phyloP scores from a whole-genome alignment of 2,888 invertebrate species.

The Parnassius apollo region DNA sequence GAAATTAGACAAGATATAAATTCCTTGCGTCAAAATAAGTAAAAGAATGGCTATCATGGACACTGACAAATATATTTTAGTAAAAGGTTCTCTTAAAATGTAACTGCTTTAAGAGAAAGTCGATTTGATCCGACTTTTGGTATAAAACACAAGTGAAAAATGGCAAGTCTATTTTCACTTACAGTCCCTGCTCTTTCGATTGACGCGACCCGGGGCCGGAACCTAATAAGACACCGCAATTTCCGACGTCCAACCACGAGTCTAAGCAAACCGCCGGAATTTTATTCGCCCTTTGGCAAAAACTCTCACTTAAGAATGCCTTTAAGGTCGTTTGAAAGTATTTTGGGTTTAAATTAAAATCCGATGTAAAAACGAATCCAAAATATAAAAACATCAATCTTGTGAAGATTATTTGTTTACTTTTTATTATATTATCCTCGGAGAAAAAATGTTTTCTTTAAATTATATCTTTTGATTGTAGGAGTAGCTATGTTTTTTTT shows the following conservation, averaged over 20 bases:
- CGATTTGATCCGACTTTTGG: conserved; percentile 2
- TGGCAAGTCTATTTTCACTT: conserved; percentile 49
- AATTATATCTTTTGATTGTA: no score
- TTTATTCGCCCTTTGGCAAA: conserved; percentile 52
- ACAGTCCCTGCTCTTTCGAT: conserved; percentile 57
- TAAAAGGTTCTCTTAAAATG: conserved; percentile 1
- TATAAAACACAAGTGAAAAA: conserved; percentile 34
- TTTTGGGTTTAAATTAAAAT: conserved; percentile 24
- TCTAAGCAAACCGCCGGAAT: conserved; percentile 59
- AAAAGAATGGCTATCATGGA: conserved; percentile 1
- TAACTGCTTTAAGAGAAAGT: conserved; percentile 9
- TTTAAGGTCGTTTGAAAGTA: conserved; percentile 31
- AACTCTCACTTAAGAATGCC: conserved; percentile 49
- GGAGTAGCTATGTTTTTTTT: no score
- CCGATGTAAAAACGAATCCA: conserved; percentile 16
- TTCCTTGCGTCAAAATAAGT: conserved; percentile 10
- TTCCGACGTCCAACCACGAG: conserved; percentile 59
- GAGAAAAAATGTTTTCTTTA: no score
- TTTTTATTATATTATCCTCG: no score
- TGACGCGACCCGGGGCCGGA: conserved; percentile 53
- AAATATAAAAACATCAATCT: conserved; percentile 9
- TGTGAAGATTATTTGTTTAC: no score
- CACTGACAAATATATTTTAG: not conserved
- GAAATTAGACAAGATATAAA: not conserved
- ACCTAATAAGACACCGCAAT: conserved; percentile 74